Conservation (phyloP, 1,140 invertebrate genomes). For the Polypedilum pembai region DNA sequence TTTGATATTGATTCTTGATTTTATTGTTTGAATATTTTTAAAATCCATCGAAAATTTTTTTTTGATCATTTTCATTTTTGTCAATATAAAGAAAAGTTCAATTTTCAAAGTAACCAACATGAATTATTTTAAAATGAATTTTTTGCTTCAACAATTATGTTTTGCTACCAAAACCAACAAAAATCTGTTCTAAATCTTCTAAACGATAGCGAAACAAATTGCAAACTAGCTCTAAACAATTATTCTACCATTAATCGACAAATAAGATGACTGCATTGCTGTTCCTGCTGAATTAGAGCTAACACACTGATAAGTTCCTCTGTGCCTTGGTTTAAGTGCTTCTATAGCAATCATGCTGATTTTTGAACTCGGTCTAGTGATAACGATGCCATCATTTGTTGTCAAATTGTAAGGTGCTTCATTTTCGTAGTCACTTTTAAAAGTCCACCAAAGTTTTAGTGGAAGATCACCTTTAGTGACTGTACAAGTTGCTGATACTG, state of each 20-base stretch:
- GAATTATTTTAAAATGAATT: no score
- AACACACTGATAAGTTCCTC: constrained; percentile 74
- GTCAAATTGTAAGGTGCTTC: constrained; percentile 32
- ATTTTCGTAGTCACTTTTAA: constrained; percentile 38
- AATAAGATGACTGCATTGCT: constrained; percentile 52
- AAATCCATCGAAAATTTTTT: background rate
- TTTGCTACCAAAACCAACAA: no score
- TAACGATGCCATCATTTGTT: background rate
- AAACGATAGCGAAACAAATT: constrained; percentile 29
- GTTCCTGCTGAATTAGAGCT: constrained; percentile 65
- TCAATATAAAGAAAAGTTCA: no score
- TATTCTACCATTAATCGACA: constrained; percentile 63
- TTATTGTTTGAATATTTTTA: constrained; percentile 38
- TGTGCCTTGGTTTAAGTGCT: constrained; percentile 58
- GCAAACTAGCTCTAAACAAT: background rate
- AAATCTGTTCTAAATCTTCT: constrained; percentile 42
- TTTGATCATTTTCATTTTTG: background rate
- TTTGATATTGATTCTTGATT: no score
- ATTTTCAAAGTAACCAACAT: no score
- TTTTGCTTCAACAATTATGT: no score
- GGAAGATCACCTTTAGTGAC: constrained; percentile 58
- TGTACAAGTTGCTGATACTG: constrained; percentile 51
- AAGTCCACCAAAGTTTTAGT: constrained; percentile 53
- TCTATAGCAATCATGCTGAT: constrained; percentile 62
- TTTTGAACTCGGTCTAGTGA: background rate